A percentile compares a stretch with the other conserved stretches of the same genome.
These are phyloP conservation scores for Bombus polaris DNA, from an alignment of 1,140 invertebrate species.

Conservation along the genomic window DNA sequence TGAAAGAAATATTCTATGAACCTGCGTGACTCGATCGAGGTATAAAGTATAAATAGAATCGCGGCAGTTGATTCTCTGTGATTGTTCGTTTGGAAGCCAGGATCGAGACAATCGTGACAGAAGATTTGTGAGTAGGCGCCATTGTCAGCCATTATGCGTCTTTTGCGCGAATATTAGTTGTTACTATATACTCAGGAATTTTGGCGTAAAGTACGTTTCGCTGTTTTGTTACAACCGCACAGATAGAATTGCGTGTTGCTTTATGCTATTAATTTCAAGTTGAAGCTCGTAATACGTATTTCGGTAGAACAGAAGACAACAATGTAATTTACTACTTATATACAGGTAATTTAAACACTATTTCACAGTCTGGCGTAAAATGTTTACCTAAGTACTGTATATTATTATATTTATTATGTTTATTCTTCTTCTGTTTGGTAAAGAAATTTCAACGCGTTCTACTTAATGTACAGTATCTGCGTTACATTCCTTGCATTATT, in stretches of 20 bases:
- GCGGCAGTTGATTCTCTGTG: not conserved
- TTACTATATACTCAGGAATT: not conserved
- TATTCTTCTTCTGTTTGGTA: not conserved
- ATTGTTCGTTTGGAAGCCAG: not conserved
- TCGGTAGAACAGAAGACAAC: not conserved
- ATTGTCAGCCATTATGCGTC: not conserved
- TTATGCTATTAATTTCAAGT: not conserved
- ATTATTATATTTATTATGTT: not conserved
- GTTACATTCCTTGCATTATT: not conserved
- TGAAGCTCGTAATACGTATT: too few species aligned
- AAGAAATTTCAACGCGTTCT: not conserved
- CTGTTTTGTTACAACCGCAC: not conserved
- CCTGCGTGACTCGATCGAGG: not conserved
- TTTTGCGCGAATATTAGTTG: not conserved
- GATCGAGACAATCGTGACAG: not conserved
- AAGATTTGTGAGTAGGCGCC: constrained; percentile 9
- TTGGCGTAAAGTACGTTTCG: not conserved
- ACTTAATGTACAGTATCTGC: not conserved
- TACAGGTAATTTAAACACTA: not conserved
- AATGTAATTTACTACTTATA: too few species aligned
- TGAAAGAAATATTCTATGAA: not conserved
- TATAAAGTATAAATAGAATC: constrained; percentile 1
- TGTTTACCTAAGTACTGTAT: not conserved
- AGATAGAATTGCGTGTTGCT: not conserved
- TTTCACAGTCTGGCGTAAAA: not conserved